phyloP scores from a whole-genome alignment of 64 coral and sea anemone genomes.

The Montipora efflorescens region DNA sequence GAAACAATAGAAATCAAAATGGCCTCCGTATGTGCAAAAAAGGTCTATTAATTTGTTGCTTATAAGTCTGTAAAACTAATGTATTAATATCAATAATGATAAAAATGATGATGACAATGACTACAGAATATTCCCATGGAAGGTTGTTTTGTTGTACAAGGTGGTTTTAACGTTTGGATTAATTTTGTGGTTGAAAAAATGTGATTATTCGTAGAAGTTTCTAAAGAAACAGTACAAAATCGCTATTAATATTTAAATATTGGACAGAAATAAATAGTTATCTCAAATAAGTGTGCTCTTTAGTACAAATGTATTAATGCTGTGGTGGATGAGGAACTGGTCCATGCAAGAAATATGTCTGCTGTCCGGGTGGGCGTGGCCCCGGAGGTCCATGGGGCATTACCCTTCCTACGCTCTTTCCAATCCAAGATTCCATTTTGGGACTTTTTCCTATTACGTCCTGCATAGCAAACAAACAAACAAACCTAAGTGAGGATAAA shows the following conservation, averaged over 20 bases:
- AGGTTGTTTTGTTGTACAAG: no score
- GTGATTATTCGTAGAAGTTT: no score
- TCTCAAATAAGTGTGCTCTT: not conserved
- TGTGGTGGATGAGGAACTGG: constrained; percentile 56
- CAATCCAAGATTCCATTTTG: constrained; percentile 18
- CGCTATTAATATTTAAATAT: not conserved
- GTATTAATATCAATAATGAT: no score
- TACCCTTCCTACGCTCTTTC: not conserved
- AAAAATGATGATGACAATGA: no score
- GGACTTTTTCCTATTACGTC: constrained; percentile 35
- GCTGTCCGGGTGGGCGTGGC: constrained; percentile 7
- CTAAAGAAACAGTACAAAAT: no score
- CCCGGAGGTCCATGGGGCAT: constrained; percentile 8
- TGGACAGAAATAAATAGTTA: not conserved
- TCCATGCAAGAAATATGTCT: constrained; percentile 33
- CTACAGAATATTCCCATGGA: no score
- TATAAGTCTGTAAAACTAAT: no score
- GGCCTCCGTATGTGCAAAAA: no score
- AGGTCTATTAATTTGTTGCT: no score
- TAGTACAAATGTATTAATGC: not conserved
- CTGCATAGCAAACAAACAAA: not conserved
- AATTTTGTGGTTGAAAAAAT: no score
- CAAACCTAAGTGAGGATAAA: not conserved
- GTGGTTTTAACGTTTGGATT: no score
- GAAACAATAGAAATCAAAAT: no score